These are phyloP conservation scores for Argentina silus DNA, from an alignment of 2,797 vertebrate genomes.

Conservation along the genomic window DNA sequence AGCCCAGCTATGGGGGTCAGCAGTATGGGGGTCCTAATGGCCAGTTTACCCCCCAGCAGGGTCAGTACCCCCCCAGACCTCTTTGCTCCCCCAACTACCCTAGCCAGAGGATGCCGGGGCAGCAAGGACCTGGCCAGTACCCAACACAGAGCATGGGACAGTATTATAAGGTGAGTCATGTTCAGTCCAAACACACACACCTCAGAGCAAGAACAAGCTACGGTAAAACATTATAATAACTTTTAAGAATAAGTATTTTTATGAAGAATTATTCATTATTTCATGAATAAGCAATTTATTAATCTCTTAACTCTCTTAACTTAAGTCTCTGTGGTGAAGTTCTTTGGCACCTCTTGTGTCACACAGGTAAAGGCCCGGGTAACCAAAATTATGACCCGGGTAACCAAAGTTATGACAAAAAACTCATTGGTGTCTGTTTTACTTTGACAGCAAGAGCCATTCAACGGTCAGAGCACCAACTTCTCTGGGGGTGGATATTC, in stretches of 20 bases:
- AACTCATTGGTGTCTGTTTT: constrained; percentile 16
- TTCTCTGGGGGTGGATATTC: constrained; percentile 89
- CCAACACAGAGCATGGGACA: constrained; percentile 91
- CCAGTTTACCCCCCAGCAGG: constrained; percentile 97
- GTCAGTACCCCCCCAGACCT: constrained; percentile 92
- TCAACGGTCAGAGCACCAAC: constrained; percentile 88
- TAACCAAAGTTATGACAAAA: too few relatives aligned
- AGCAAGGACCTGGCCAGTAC: constrained; percentile 93
- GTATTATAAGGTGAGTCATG: constrained; percentile 92
- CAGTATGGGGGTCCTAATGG: constrained; percentile 93
- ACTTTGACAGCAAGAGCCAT: constrained; percentile 83
- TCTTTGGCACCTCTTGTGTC: too few relatives aligned
- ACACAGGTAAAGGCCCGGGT: too few relatives aligned
- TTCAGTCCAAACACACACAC: background rate
- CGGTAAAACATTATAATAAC: too few relatives aligned
- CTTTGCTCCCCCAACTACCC: constrained; percentile 95
- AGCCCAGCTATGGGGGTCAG: constrained; percentile 94
- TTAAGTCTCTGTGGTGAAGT: too few relatives aligned
- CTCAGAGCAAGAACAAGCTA: background rate
- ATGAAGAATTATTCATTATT: too few relatives aligned
- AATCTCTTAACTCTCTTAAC: too few relatives aligned
- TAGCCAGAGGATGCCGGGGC: constrained; percentile 93
- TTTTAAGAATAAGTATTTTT: too few relatives aligned
- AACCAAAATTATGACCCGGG: too few relatives aligned
- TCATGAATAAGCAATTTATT: too few relatives aligned